phyloP scores from a whole-genome alignment of 1,140 invertebrate genomes.

The Phenacoccus solenopsis region DNA sequence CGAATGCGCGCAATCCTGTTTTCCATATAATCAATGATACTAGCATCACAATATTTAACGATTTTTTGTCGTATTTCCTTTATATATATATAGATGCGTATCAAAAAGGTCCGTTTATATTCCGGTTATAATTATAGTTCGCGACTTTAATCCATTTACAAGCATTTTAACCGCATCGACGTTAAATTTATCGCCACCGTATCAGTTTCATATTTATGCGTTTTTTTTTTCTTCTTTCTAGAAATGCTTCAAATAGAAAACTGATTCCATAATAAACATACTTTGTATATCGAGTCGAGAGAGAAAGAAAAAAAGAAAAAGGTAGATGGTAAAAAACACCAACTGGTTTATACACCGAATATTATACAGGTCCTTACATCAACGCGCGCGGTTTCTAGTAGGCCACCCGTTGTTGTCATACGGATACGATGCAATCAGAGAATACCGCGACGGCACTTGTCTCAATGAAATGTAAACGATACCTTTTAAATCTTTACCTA shows the following conservation, averaged over 20 bases:
- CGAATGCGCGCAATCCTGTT: neutral
- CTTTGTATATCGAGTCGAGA: neutral
- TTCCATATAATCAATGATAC: neutral
- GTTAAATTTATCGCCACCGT: neutral
- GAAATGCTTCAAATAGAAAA: slow-evolving; percentile 3
- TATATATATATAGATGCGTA: neutral
- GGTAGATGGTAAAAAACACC: neutral
- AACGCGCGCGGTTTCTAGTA: neutral
- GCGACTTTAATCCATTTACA: neutral
- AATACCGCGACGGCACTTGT: neutral
- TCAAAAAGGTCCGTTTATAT: neutral
- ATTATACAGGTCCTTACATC: neutral
- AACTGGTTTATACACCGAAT: neutral
- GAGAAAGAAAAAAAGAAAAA: neutral
- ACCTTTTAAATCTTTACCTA: neutral
- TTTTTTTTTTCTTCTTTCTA: neutral
- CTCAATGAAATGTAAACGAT: neutral
- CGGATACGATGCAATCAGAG: neutral
- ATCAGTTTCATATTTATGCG: neutral
- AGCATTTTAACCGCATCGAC: neutral
- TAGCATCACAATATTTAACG: neutral
- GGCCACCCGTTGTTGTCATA: neutral
- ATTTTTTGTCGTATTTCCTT: neutral
- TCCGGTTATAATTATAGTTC: slow-evolving; percentile 2
- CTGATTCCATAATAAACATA: neutral